Base-by-base conservation (phyloP, 2,797 vertebrate genomes). In the Echiichthys vipera region DNA sequence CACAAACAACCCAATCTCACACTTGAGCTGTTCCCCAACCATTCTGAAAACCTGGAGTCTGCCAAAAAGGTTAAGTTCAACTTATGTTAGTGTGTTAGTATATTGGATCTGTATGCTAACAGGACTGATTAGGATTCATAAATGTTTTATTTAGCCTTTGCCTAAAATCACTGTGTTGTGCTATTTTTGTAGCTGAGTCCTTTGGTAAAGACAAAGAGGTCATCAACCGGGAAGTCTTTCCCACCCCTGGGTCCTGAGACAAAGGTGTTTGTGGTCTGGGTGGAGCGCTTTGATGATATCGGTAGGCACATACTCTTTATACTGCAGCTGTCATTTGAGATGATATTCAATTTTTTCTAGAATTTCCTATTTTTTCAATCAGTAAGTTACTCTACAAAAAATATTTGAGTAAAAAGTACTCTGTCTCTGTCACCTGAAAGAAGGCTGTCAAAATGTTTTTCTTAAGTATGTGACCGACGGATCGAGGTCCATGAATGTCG, bases 241-340 rank as follows among this genome's bases (percentile, higher is more conserved):
- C 97, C 97, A 25, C 95, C 96, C 0, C 93, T 98, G 74, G 97
- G 97, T 74, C 97, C 96, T 59, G 97, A 99, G 93, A 99, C 97
- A 13, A 98, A 98, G 89, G 97, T 98, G 74, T 96, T 97, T 42
- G 96, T 99, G 49, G 97, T 98, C 51, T 99, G 97, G 97, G 96
- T 98, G 80, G 97, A 99, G 58, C 96, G 96, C 76, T 98, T 96
- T 14, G 97, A 99, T 88, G 97, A 99, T 79, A 97, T 99, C 62
- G 97, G 97, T 98, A 95, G 68, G 84, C 15, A 47, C n/a, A 45
- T 17, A 1, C 9, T 61, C 20, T 49, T 62, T 24, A 32, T 32
- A 9, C 43, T 36, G 13, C 49, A 18, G 11, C 8, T 76, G 8
- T 32, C 24, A 22, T 25, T 40, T 47, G 6, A 67, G 18, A 36